Base-by-base conservation (phyloP, 2,797 vertebrate genomes). In the Acipenser ruthenus region DNA sequence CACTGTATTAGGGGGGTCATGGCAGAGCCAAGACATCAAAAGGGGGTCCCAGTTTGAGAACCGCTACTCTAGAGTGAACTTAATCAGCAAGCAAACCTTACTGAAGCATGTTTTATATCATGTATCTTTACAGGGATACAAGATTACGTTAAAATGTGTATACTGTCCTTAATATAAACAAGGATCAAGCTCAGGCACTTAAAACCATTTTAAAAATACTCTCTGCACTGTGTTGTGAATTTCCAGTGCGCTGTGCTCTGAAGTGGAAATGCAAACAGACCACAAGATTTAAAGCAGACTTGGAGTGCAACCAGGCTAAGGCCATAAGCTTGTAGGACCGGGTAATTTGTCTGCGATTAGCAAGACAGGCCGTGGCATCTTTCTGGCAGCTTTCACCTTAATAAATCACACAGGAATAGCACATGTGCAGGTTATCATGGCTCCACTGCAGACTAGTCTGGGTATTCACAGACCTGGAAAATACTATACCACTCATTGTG, bases 281-380 rank as follows among this genome's bases (percentile, higher is more conserved):
- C 23, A 37, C 23, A 37, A 37, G 23, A 37, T 37, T 37, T 37
- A 37, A 37, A 37, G 4, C 23, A 65, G 64, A 47, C 37, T 58
- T 52, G 47, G 12, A 60, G 10, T 60, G 58, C 9, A 60, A 37
- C 55, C 59, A 61, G 65, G 51, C 11, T 15, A 61, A 50, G 50
- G 59, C 15, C 13, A 50, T 50, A 8, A 62, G 64, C 23, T 60
- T 50, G n/a, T 60, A 37, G 15, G n/a, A 62, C 65, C 9, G 6
- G 18, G 49, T 61, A n/a, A 67, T 67, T 60, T 66, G 56, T 66
- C 65, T 15, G 13, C 56, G 49, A 59, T 66, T 66, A 60, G 56
- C 65, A 66, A 23, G 15, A 64, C 6, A 66, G 58, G 49, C 47
- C 56, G 18, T 50, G 48, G 11, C 58, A 67, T 60, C 48, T 66